These are phyloP conservation scores for Harpalus rufipes DNA, from an alignment of 2,888 invertebrate species.

Conservation along the genomic window DNA sequence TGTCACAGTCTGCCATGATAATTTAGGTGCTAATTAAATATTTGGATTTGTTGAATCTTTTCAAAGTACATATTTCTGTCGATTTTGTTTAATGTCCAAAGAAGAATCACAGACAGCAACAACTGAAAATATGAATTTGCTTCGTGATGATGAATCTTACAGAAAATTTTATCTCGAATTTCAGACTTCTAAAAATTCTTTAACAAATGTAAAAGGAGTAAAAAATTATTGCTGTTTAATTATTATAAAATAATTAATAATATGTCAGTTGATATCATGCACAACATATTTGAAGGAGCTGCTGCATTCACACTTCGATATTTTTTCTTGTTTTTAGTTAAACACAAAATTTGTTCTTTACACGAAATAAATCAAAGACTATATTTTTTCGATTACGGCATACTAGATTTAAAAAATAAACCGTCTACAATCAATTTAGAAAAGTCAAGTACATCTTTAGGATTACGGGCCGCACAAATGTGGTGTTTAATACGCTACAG, in stretches of 20 bases:
- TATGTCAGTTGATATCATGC: constrained; percentile 1
- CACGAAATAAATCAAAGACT: constrained; percentile 7
- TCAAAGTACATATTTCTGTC: background rate
- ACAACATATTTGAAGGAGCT: constrained; percentile 7
- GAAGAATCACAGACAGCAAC: background rate
- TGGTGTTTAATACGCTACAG: background rate
- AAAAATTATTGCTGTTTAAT: constrained; percentile 5
- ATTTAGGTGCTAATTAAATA: too few relatives aligned
- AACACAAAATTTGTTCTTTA: constrained; percentile 10
- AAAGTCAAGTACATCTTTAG: constrained; percentile 16
- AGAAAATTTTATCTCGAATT: constrained; percentile 6
- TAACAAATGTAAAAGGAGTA: background rate
- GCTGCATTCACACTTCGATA: background rate
- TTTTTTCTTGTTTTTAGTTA: background rate
- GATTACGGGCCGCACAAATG: background rate
- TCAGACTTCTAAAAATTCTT: background rate
- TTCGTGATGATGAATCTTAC: background rate
- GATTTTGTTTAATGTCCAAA: constrained; percentile 12
- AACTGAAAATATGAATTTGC: background rate
- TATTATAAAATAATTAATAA: constrained; percentile 16
- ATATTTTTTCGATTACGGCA: constrained; percentile 1
- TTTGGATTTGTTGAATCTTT: too few relatives aligned
- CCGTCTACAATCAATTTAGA: constrained; percentile 6
- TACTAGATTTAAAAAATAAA: constrained; percentile 5
- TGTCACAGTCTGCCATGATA: too few relatives aligned